These are phyloP conservation scores for Blera fallax DNA, from an alignment of 2,888 invertebrate genomes.

Conservation along the genomic window DNA sequence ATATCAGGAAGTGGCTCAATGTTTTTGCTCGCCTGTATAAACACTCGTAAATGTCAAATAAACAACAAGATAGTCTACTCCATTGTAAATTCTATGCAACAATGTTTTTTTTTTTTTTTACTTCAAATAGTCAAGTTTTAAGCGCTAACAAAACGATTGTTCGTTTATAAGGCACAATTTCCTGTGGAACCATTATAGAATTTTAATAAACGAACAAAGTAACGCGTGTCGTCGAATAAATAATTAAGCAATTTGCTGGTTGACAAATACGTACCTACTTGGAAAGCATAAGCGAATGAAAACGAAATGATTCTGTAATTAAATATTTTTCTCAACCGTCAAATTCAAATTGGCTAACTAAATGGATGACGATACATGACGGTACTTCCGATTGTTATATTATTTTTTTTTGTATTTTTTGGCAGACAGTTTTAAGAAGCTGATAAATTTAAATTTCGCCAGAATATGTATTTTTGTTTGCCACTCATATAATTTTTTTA, in stretches of 20 bases:
- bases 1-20: too few species aligned
- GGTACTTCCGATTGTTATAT: neutral
- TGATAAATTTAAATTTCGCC: neutral
- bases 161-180: neutral
- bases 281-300: neutral
- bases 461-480: too few species aligned
- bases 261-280: neutral
- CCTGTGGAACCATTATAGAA: neutral
- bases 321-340: neutral
- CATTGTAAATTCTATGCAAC: neutral
- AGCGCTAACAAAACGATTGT: neutral
- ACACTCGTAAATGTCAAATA: neutral
- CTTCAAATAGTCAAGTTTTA: too few species aligned
- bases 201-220: neutral
- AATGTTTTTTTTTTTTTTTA: neutral
- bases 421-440: neutral
- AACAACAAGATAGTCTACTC: neutral
- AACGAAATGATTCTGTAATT: neutral
- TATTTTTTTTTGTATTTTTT: neutral
- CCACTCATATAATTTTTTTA: too few species aligned
- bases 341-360: neutral
- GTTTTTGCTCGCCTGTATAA: too few species aligned
- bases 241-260: neutral
- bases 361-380: neutral
- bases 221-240: neutral